phyloP scores from a whole-genome alignment of 2,113 vertebrate genomes.

The Pseudopipra pipra region DNA sequence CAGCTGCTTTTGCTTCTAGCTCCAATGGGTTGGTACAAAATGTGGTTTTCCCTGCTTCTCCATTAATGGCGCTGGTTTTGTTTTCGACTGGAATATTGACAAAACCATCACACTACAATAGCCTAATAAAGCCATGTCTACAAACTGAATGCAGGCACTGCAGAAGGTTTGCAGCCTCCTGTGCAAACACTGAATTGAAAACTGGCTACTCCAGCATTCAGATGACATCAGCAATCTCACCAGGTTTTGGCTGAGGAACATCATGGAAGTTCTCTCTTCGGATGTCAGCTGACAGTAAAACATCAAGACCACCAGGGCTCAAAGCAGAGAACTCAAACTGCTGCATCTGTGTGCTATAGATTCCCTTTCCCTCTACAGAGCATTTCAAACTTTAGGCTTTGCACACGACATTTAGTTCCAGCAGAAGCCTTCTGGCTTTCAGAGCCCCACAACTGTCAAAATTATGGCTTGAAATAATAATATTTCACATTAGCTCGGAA shows the following conservation, averaged over 20 bases:
- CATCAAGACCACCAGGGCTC: not conserved
- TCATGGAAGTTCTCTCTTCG: not conserved
- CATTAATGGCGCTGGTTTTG: not conserved
- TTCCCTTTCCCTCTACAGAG: not conserved
- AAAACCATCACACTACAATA: not conserved
- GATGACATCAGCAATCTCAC: not conserved
- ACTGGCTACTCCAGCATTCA: not conserved
- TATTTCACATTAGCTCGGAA: slow-evolving; percentile 75
- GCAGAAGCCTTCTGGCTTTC: not conserved
- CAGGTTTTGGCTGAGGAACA: not conserved
- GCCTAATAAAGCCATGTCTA: slow-evolving; percentile 39
- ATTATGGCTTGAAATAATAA: slow-evolving; percentile 69
- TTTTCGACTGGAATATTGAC: slow-evolving; percentile 6
- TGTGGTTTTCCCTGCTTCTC: not conserved
- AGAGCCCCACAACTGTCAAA: slow-evolving; percentile 32
- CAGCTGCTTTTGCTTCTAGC: not conserved
- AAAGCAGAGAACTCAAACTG: not conserved
- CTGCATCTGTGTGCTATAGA: not conserved
- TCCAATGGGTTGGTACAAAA: not conserved
- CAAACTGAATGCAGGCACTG: not conserved
- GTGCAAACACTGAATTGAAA: not conserved
- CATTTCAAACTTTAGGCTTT: not conserved
- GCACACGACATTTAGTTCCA: not conserved
- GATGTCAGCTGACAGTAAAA: not conserved
- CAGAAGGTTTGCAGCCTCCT: not conserved